Conservation (phyloP, 1,140 invertebrate species). For the Zaprionus vittiger region DNA sequence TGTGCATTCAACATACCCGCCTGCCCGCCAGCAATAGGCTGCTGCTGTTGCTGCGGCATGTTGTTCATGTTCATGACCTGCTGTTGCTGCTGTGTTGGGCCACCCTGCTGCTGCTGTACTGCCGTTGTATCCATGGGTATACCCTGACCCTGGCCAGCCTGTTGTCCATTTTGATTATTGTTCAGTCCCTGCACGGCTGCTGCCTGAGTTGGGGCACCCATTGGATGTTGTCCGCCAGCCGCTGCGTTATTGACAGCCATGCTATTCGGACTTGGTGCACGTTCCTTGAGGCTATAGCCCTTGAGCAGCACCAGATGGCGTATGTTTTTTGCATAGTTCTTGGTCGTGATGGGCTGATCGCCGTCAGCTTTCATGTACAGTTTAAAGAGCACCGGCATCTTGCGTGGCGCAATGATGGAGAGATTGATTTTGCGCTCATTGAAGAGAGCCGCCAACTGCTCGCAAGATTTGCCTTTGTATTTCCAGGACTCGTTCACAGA, state of each 20-base stretch:
- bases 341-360: conserved; percentile 91
- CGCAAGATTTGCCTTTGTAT: conserved; percentile 88
- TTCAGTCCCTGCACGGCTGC: conserved; percentile 20
- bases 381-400: conserved; percentile 92
- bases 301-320: conserved; percentile 93
- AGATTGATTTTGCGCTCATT: conserved; percentile 92
- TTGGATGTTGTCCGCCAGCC: conserved; percentile 35
- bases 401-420: conserved; percentile 94
- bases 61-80: conserved; percentile 66
- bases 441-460: conserved; percentile 90
- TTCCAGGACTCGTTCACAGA: conserved; percentile 91
- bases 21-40: conserved; percentile 40
- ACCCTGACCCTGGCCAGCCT: conserved; percentile 33
- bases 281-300: conserved; percentile 91
- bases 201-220: conserved; percentile 29
- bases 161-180: conserved; percentile 48
- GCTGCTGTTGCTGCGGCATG: conserved; percentile 51
- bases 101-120: conserved; percentile 56
- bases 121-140: conserved; percentile 60
- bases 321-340: conserved; percentile 96
- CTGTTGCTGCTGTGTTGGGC: conserved; percentile 43
- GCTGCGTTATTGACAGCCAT: conserved; percentile 80
- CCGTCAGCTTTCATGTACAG: conserved; percentile 94
- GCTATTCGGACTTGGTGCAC: conserved; percentile 89
- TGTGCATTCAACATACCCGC: conserved; percentile 64